Evolutionary conservation across 2,113 vertebrate genomes (phyloP).

Genomic region (Hyla sarda): DNA sequence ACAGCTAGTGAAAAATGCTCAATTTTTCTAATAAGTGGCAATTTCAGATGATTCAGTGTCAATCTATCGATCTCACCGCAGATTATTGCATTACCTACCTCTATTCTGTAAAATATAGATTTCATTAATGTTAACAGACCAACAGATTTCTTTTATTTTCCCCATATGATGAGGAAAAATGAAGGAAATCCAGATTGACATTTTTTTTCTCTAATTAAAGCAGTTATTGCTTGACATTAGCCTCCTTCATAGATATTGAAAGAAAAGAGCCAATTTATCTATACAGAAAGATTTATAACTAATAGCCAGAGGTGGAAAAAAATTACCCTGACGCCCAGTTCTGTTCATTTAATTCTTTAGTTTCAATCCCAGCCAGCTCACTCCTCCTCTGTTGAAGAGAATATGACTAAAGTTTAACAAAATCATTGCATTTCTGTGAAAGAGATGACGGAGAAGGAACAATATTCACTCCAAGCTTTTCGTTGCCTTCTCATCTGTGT

Average conservation of each 20-base stretch:
- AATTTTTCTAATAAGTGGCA: rapidly evolving
- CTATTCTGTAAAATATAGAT: conserved; percentile 25
- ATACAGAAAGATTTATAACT: conserved; percentile 43
- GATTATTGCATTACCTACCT: conserved; percentile 9
- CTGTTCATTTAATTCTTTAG: conserved; percentile 30
- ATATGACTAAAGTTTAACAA: background rate
- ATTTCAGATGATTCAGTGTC: conserved; percentile 6
- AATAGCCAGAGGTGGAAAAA: conserved; percentile 17
- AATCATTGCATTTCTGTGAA: background rate
- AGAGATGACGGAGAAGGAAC: background rate
- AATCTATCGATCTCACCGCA: background rate
- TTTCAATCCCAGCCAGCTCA: background rate
- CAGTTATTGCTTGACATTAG: background rate
- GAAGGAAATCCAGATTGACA: background rate
- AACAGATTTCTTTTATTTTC: conserved; percentile 3
- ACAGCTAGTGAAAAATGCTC: background rate
- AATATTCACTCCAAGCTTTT: background rate
- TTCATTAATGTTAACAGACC: background rate
- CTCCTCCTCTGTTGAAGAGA: background rate
- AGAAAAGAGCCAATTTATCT: conserved; percentile 47
- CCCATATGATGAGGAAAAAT: background rate
- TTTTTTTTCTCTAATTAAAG: background rate
- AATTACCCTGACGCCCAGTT: too few species aligned
- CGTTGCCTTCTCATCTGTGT: background rate
- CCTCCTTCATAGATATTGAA: conserved; percentile 25